Base-by-base conservation (phyloP, 2,888 invertebrate species). In the Taenaris catops region DNA sequence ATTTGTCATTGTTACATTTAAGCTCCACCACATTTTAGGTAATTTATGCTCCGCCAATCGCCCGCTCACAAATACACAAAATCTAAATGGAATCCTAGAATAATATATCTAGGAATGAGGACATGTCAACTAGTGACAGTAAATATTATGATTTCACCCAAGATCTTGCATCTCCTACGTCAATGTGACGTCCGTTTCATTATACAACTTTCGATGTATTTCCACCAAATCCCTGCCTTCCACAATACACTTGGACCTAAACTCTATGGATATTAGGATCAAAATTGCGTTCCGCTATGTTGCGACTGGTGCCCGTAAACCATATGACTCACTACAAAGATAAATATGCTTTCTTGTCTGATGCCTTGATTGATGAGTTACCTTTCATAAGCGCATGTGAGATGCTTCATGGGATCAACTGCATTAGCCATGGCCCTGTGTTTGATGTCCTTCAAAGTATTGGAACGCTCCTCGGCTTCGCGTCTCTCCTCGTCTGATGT, bases 161-260 rank as follows among this genome's bases (percentile, higher is more conserved):
- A 75, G 74, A 79, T 76, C 68, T 72, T 78, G 78, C 76, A 78
- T 71, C 73, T 65, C 67, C 74, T 78, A 70, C 83, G 83, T 83
- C 81, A 83, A 76, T 80, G 69, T 81, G 83, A 84, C 83, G 83
- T 81, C 70, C 63, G 75, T 74, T 78, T 81, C 73, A 79, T 80
- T 75, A 79, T 68, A 63, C 61, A 58, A 62, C 55, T 38, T 67
- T 58, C 53, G 42, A 53, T 51, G 44, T 57, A 60, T 64, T 63
- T 59, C 60, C 63, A 63, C 60, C 58, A 64, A 66, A 69, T 58
- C 58, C 61, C 44, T 51, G 50, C 38, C 44, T 51, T 49, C 44
- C 25, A 24, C 25, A 1, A 12, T 8, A 18, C 50, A 43, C 48
- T 43, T 58, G 53, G 49, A 61, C 67, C 70, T 75, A 71, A 72